Conservation (phyloP, 2,888 invertebrate genomes). For the Stenichneumon culpator region DNA sequence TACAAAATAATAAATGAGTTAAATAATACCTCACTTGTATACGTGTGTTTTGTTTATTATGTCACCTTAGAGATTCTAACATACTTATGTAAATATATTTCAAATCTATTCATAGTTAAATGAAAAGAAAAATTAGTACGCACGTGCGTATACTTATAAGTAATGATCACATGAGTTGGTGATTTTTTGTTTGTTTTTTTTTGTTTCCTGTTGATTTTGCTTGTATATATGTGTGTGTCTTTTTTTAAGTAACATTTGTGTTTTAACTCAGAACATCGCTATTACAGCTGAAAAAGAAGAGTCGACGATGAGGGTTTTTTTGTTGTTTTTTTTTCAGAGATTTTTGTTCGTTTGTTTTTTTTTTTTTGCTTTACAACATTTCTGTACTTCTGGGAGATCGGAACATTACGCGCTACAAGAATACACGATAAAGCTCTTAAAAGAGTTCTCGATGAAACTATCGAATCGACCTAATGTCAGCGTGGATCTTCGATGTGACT, state of each 20-base stretch:
- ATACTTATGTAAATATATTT: constrained; percentile 63
- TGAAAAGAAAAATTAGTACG: constrained; percentile 59
- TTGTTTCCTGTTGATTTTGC: constrained; percentile 42
- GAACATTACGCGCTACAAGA: constrained; percentile 60
- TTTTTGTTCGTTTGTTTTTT: constrained; percentile 22
- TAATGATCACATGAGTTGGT: constrained; percentile 75
- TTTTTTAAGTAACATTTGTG: constrained; percentile 60
- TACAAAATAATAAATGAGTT: constrained; percentile 20
- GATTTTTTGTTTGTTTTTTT: constrained; percentile 55
- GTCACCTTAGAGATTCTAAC: constrained; percentile 65
- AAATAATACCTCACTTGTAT: constrained; percentile 29
- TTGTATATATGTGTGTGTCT: constrained; percentile 63
- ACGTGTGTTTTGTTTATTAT: constrained; percentile 63
- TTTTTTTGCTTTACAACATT: constrained; percentile 41
- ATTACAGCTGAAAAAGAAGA: constrained; percentile 45
- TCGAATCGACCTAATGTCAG: constrained; percentile 79
- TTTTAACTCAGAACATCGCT: constrained; percentile 49
- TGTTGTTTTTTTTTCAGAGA: constrained; percentile 8
- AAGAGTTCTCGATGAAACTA: constrained; percentile 50
- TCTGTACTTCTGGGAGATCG: constrained; percentile 54
- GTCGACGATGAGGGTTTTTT: constrained; percentile 42
- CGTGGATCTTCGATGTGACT: constrained; percentile 83
- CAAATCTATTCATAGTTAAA: constrained; percentile 55
- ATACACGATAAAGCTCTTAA: constrained; percentile 64
- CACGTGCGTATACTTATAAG: constrained; percentile 68